Evolutionary conservation across 1,140 invertebrate species (phyloP).

Genomic region (Alviniconcha marisindica): DNA sequence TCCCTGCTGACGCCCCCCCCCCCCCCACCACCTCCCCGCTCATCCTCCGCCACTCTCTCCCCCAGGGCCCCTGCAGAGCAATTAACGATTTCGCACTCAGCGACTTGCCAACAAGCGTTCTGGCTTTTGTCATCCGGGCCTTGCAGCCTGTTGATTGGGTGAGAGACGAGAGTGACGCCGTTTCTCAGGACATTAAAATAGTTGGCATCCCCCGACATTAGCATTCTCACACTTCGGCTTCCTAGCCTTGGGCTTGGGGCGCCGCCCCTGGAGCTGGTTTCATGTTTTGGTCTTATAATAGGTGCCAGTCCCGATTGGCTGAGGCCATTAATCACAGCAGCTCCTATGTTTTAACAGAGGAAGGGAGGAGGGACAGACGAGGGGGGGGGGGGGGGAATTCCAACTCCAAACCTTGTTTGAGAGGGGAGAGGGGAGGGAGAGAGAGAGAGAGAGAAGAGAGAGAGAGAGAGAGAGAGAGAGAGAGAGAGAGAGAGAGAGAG

Average conservation of each 20-base stretch:
- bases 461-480: neutral
- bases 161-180: neutral
- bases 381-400: neutral
- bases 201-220: conserved; percentile 5
- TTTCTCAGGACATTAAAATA: conserved; percentile 28
- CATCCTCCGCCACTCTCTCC: neutral
- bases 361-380: neutral
- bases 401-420: too few relatives aligned
- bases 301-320: too few relatives aligned
- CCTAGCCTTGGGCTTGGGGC: too few relatives aligned
- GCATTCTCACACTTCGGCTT: neutral
- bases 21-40: too few relatives aligned
- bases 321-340: too few relatives aligned
- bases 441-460: conserved; percentile 13
- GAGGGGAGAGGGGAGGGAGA: neutral
- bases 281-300: too few relatives aligned
- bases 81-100: conserved; percentile 12
- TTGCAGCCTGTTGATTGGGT: neutral
- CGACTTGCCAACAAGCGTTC: conserved; percentile 25
- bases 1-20: too few relatives aligned
- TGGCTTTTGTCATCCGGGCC: conserved; percentile 18
- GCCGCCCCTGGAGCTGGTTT: too few relatives aligned
- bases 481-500: conserved; percentile 17
- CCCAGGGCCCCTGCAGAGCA: neutral
- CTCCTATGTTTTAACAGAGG: too few relatives aligned